These are phyloP conservation scores for Oithona nana DNA, from an alignment of 2,888 invertebrate species.

Conservation along the genomic window DNA sequence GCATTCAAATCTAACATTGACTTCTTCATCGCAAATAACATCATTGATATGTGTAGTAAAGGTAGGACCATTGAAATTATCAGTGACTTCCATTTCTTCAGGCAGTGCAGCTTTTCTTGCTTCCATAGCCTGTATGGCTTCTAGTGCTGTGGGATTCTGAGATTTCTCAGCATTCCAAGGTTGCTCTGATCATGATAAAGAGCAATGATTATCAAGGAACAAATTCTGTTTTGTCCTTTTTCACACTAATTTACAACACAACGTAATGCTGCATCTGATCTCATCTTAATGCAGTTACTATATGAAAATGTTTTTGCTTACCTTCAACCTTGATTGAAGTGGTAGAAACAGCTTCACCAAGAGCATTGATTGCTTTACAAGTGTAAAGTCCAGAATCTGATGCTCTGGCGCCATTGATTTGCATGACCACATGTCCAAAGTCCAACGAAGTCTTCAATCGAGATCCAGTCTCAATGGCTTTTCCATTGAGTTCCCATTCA, in stretches of 20 bases:
- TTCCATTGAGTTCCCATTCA: slow-evolving; percentile 73
- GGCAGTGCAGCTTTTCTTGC: slow-evolving; percentile 42
- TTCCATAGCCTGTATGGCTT: slow-evolving; percentile 65
- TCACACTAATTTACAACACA: background rate
- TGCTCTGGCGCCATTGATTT: slow-evolving; percentile 62
- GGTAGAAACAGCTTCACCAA: slow-evolving; percentile 85
- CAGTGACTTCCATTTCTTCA: slow-evolving; percentile 43
- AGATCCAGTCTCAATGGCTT: slow-evolving; percentile 38
- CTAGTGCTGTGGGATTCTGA: slow-evolving; percentile 69
- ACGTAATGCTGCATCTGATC: too few relatives aligned
- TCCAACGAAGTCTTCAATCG: slow-evolving; percentile 84
- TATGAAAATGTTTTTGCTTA: too few relatives aligned
- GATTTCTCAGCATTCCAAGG: slow-evolving; percentile 25
- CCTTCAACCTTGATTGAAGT: slow-evolving; percentile 64
- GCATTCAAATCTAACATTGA: slow-evolving; percentile 73
- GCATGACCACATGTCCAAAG: slow-evolving; percentile 82
- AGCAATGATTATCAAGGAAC: background rate
- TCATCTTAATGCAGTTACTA: too few relatives aligned
- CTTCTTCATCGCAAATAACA: slow-evolving; percentile 66
- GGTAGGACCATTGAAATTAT: slow-evolving; percentile 60
- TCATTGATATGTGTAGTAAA: slow-evolving; percentile 80
- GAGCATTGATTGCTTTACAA: slow-evolving; percentile 75
- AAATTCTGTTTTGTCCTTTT: background rate
- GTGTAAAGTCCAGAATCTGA: slow-evolving; percentile 91
- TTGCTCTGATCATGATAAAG: background rate